These are phyloP conservation scores for Patiria miniata DNA, from an alignment of 35 echinoderm and acorn worm species.

Conservation along the genomic window DNA sequence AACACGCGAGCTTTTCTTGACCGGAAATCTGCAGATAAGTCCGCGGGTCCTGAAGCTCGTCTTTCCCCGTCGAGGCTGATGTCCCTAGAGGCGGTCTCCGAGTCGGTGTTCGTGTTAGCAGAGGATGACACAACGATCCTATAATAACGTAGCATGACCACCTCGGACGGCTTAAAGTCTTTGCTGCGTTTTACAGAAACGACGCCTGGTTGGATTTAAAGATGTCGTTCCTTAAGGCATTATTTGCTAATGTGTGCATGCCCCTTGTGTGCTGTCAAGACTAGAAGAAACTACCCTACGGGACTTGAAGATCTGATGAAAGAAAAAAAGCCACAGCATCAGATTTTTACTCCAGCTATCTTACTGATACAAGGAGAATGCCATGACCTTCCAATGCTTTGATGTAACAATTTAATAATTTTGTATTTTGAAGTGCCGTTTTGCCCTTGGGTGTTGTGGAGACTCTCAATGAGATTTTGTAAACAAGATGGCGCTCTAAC, in stretches of 20 bases:
- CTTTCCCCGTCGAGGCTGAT: neutral
- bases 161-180: conserved; percentile 3
- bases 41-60: neutral
- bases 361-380: no score
- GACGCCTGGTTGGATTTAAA: conserved; percentile 1
- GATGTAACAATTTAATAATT: no score
- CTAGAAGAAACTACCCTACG: neutral
- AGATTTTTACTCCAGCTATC: no score
- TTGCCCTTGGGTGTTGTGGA: no score
- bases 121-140: neutral
- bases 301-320: neutral
- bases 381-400: no score
- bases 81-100: neutral
- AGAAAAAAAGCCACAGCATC: neutral
- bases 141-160: neutral
- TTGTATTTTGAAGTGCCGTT: no score
- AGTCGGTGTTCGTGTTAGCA: neutral
- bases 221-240: neutral
- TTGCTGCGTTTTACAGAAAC: neutral
- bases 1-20: neutral
- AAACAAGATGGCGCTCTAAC: no score
- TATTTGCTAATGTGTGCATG: neutral
- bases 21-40: neutral
- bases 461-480: no score
- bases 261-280: neutral